Conservation (phyloP, 2,797 vertebrate species). For the Bufotes viridis region DNA sequence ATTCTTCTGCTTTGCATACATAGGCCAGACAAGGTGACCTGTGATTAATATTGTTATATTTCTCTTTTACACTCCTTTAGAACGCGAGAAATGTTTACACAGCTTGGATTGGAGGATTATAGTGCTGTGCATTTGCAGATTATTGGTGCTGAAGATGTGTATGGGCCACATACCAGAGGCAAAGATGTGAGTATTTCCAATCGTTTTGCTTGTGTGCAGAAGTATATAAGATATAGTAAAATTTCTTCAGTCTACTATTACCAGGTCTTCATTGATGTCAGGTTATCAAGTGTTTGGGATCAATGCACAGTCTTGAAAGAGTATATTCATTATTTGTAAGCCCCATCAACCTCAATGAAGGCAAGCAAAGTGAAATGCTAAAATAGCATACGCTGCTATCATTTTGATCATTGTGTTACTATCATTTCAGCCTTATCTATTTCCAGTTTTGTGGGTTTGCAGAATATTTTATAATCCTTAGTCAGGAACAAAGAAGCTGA, state of each 20-base stretch:
- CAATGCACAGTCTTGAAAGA: too few relatives aligned
- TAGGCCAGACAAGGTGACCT: background rate
- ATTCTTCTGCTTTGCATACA: background rate
- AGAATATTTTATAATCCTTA: too few relatives aligned
- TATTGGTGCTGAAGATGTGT: conserved; percentile 86
- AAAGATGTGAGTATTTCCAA: conserved; percentile 61
- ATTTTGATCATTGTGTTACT: too few relatives aligned
- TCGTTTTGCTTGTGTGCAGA: background rate
- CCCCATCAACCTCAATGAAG: background rate
- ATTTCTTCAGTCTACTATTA: background rate
- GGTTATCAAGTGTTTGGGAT: background rate
- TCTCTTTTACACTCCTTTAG: conserved; percentile 69
- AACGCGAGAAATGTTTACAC: conserved; percentile 79
- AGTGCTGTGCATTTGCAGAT: conserved; percentile 82
- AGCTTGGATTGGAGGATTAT: conserved; percentile 83
- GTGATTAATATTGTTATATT: background rate
- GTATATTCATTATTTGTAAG: background rate
- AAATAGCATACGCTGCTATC: background rate
- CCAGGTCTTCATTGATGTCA: background rate
- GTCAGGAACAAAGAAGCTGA: too few relatives aligned
- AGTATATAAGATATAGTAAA: background rate
- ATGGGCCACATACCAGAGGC: conserved; percentile 77
- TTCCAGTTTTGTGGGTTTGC: too few relatives aligned
- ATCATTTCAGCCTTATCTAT: too few relatives aligned
- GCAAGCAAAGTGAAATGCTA: background rate